Evolutionary conservation across 92 coral and sea anemone genomes (phyloP).

Genomic region (Siderastrea siderea): DNA sequence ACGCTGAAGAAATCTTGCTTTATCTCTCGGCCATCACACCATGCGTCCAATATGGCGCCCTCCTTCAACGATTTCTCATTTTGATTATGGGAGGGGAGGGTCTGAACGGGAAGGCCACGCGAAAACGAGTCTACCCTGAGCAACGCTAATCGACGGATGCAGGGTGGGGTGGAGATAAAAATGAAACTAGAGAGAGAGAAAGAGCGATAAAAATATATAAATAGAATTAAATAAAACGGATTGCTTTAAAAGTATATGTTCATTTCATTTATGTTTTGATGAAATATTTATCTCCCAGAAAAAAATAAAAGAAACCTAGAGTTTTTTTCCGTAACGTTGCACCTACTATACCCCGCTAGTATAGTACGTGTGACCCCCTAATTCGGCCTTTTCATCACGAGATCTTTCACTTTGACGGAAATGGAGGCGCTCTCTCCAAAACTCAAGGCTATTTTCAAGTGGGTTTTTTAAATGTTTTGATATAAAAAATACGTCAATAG

Average conservation of each 20-base stretch:
- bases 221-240: too few species aligned
- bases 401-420: background rate
- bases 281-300: too few species aligned
- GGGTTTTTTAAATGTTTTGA: constrained; percentile 13
- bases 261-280: too few species aligned
- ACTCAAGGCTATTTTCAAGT: constrained; percentile 47
- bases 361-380: too few species aligned
- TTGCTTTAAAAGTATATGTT: too few species aligned
- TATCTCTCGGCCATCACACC: background rate
- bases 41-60: constrained; percentile 49
- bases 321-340: too few species aligned
- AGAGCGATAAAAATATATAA: too few species aligned
- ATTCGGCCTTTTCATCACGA: background rate
- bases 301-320: too few species aligned
- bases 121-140: constrained; percentile 7
- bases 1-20: constrained; percentile 20
- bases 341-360: too few species aligned
- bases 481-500: background rate
- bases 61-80: background rate
- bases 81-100: background rate
- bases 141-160: background rate
- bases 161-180: background rate
- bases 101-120: background rate
- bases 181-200: background rate
- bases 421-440: constrained; percentile 30